phyloP scores from a whole-genome alignment of 2,888 invertebrate species.

The Lordiphosa fenestrarum region DNA sequence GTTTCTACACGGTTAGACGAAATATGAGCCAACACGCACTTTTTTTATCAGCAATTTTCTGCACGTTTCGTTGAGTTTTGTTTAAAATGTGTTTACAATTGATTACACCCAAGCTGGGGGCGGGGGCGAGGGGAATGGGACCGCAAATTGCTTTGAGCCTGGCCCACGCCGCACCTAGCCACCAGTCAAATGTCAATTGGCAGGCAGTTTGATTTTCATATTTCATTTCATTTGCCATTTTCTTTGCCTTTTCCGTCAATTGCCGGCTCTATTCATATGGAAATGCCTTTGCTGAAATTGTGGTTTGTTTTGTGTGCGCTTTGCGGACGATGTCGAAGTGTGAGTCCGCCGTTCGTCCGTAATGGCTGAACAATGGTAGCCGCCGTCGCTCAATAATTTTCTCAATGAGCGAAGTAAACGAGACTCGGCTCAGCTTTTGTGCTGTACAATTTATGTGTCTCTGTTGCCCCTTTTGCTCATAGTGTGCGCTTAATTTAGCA shows the following conservation, averaged over 20 bases:
- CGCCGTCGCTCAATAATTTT: slow-evolving; percentile 26
- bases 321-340: slow-evolving; percentile 12
- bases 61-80: slow-evolving; percentile 69
- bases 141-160: slow-evolving; percentile 33
- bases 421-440: slow-evolving; percentile 4
- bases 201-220: slow-evolving; percentile 62
- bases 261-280: slow-evolving; percentile 65
- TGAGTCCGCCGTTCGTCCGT: not conserved
- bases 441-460: slow-evolving; percentile 14
- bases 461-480: slow-evolving; percentile 8
- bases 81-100: slow-evolving; percentile 59
- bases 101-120: slow-evolving; percentile 27
- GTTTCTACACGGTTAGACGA: not conserved
- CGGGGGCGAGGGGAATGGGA: not conserved
- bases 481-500: slow-evolving; percentile 34
- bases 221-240: slow-evolving; percentile 49
- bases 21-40: slow-evolving; percentile 31
- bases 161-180: slow-evolving; percentile 19
- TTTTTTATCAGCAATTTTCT: slow-evolving; percentile 58
- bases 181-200: slow-evolving; percentile 37
- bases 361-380: slow-evolving; percentile 29
- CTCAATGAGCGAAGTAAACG: slow-evolving; percentile 7
- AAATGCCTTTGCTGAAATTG: slow-evolving; percentile 35
- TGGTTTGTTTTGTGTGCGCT: slow-evolving; percentile 3
- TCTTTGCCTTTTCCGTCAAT: slow-evolving; percentile 45